Base-by-base conservation (phyloP, 2,113 vertebrate genomes). In the Lipophrys pholis region DNA sequence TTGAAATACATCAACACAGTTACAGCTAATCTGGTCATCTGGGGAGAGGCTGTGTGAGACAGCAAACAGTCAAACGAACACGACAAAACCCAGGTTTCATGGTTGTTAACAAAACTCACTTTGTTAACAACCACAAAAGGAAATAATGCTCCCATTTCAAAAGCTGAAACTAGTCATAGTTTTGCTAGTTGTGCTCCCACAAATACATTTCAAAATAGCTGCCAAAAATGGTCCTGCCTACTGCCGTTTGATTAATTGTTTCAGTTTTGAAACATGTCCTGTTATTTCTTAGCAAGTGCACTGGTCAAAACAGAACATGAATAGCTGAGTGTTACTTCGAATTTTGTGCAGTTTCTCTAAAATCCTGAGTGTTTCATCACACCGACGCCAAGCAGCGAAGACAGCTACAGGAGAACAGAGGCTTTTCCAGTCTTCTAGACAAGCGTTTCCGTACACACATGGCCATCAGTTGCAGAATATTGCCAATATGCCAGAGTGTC, bases 1-100 rank as follows among this genome's bases (percentile, higher is more conserved):
- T 56, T 87, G 76, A 87, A 81, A 83, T 66, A 21, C 69, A 69
- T 66, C 58, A 52, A 78, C 58, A 30, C n/a, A 70, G 30, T 55
- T 63, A 70, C 48, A 0, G 62, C 51, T 67, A 21, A 17, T 43
- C 43, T 48, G 46, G n/a, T 15, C 53, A 72, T 73, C 42, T 52
- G 38, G 72, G 46, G 58, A 69, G 78, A 66, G 55, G 58, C 55
- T 15, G 10, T 30, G 21, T 30, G 5, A 69, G 5, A 3, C 17
- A 35, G 46, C 46, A 82, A 54, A 30, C 8, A 42, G 8, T 41
- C 42, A 54, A 30, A 30, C 21, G 4, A 30, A 30, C 21, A 30
- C 21, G 11, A 46, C 5, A 12, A 46, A 46, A 46, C 11, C 3
- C 6, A 46, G 11, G 3, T 46, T 1, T 14, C 2, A 6, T 42